Base-by-base conservation (phyloP, 2,888 invertebrate genomes). In the Acronicta aceris region DNA sequence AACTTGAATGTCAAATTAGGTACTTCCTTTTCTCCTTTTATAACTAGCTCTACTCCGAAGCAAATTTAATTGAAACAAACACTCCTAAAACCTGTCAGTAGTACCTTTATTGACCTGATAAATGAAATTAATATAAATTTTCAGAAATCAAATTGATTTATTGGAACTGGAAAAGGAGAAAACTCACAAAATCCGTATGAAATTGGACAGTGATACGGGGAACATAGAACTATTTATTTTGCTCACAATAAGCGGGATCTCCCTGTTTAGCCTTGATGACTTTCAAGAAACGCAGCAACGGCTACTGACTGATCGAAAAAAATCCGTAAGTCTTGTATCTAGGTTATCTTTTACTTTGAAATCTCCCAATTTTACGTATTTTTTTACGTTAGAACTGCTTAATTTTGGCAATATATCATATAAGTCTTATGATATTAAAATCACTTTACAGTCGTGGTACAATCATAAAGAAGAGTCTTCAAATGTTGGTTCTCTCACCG, bases 201-300 rank as follows among this genome's bases (percentile, higher is more conserved):
- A 96, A 13, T 95, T 99, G 55, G 98, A 98, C 81, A 98, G 98
- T 65, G 97, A 97, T 15, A 95, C 96, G 0, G 96, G 96, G 1
- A 81, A 79, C 45, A 66, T 81, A 1, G 96, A 97, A 76, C 95
- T 99, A 60, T 97, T 97, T 84, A 94, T 99, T 15, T 95, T 99
- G 71, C 94, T 99, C 16, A 99, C 99, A 9, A 98, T 99, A 68
- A 98, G 98, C 77, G 99, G 99, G 0, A 98, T 98, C 1, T 96
- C 97, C 5, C 96, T 98, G 48, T 97, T 97, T 33, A 98, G 98
- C 90, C 91, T 98, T 41, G 96, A 97, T 33, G 96, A 97, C 8
- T 97, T 97, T 84, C 96, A 97, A 75, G 97, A 97, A 59, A 96
- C 96, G 78, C 95, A 96, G 0, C 94, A 95, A 9, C 96, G 97